A percentile compares a stretch with the other conserved stretches of the same genome.
These are phyloP conservation scores for Chloroceryle inda DNA, from an alignment of 2,797 vertebrate species.

Conservation along the genomic window DNA sequence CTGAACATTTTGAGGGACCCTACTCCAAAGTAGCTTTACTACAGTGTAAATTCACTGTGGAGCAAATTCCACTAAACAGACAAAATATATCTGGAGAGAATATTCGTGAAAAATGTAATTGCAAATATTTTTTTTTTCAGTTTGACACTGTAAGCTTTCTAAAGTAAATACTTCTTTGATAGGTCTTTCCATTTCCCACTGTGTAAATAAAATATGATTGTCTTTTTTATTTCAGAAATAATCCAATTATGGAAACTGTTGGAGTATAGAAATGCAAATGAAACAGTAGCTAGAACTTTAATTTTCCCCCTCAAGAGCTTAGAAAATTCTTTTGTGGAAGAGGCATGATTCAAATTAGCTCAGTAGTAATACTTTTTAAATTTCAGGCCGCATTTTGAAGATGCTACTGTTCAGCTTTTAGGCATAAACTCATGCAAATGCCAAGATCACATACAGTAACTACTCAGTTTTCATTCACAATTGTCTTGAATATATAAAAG, in stretches of 20 bases:
- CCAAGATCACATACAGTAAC: neutral
- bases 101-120: neutral
- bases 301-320: constrained; percentile 13
- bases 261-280: constrained; percentile 39
- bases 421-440: neutral
- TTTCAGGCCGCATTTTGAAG: neutral
- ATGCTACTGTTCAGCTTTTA: neutral
- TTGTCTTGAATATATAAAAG: neutral
- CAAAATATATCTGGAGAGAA: neutral
- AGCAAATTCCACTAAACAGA: neutral
- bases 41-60: neutral
- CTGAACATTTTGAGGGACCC: neutral
- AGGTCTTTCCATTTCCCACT: neutral
- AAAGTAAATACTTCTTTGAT: neutral
- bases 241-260: constrained; percentile 28
- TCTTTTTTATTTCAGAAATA: constrained; percentile 24
- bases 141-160: neutral
- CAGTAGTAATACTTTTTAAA: constrained; percentile 9
- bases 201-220: constrained; percentile 36
- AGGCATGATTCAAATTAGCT: constrained; percentile 13
- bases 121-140: neutral
- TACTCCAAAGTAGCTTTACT: neutral
- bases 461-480: neutral
- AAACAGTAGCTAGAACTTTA: constrained; percentile 1
- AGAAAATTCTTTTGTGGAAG: constrained; percentile 1